Conservation (phyloP, 2,113 vertebrate species). For the Urocynchramus pylzowi region DNA sequence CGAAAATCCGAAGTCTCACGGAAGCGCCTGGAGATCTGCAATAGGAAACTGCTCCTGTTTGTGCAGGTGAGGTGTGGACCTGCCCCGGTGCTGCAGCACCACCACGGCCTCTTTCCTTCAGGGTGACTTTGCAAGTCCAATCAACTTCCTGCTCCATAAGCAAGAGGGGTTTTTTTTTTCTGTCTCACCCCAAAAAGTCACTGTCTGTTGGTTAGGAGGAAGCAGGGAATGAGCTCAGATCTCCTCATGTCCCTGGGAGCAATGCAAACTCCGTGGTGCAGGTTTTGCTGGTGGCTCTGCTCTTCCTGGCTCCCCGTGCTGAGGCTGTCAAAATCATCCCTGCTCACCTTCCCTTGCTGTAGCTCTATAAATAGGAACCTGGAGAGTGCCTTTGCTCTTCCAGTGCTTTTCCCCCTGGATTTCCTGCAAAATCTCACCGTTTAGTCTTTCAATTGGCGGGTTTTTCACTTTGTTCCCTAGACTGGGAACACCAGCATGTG, state of each 20-base stretch:
- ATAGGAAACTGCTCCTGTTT: slow-evolving; percentile 85
- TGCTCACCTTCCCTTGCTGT: background rate
- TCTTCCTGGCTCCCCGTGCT: background rate
- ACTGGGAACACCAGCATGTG: background rate
- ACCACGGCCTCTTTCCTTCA: background rate
- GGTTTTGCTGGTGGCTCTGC: background rate
- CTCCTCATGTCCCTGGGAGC: background rate
- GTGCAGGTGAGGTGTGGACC: slow-evolving; percentile 74
- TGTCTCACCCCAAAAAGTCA: background rate
- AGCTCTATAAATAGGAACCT: background rate
- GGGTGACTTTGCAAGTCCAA: background rate
- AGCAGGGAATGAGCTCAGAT: background rate
- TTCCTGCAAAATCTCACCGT: background rate
- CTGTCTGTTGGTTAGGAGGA: background rate
- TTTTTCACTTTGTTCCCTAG: background rate
- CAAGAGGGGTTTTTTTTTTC: background rate
- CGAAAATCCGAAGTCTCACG: slow-evolving; percentile 80
- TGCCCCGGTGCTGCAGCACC: background rate
- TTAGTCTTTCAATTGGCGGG: background rate
- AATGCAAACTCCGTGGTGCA: fast-evolving
- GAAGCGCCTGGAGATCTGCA: slow-evolving; percentile 85
- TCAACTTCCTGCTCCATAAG: background rate
- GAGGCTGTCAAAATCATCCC: background rate
- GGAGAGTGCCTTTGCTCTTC: background rate
- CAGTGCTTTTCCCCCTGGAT: fast-evolving